phyloP scores from a whole-genome alignment of 1,140 invertebrate species.

The Drosophila quadrilineata region DNA sequence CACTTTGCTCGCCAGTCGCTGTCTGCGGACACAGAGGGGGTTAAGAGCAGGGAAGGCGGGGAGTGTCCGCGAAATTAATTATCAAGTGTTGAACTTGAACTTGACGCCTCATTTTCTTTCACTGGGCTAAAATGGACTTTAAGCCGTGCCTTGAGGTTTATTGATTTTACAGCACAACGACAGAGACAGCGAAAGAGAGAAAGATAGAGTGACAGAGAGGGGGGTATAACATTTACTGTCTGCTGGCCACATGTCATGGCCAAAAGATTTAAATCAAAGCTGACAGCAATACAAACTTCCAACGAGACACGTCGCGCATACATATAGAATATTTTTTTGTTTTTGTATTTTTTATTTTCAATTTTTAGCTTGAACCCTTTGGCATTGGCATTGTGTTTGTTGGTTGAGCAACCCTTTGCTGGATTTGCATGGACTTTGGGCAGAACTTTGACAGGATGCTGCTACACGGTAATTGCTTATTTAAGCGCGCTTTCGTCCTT shows the following conservation, averaged over 20 bases:
- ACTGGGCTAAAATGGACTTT: constrained; percentile 9
- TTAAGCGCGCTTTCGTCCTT: constrained; percentile 76
- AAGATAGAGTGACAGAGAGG: not conserved
- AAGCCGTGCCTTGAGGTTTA: constrained; percentile 35
- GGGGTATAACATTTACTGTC: too few species aligned
- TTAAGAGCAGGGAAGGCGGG: not conserved
- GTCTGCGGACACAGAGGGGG: not conserved
- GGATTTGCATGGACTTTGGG: constrained; percentile 50
- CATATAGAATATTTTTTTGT: too few species aligned
- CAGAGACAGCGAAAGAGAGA: not conserved
- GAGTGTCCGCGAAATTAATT: constrained; percentile 57
- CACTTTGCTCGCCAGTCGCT: constrained; percentile 13
- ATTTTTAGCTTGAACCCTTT: constrained; percentile 52
- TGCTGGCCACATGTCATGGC: constrained; percentile 68
- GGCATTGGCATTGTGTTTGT: constrained; percentile 44
- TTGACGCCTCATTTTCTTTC: too few species aligned
- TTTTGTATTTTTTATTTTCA: constrained; percentile 20
- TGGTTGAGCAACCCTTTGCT: constrained; percentile 50
- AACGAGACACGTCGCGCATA: not conserved
- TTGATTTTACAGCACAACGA: constrained; percentile 44
- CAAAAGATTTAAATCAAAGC: constrained; percentile 70
- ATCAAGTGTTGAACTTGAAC: constrained; percentile 78
- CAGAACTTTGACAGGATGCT: constrained; percentile 72
- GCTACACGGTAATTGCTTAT: constrained; percentile 75
- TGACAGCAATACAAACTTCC: constrained; percentile 50